Evolutionary conservation across 2,888 invertebrate species (phyloP).

Genomic region (Cantharis nigra): DNA sequence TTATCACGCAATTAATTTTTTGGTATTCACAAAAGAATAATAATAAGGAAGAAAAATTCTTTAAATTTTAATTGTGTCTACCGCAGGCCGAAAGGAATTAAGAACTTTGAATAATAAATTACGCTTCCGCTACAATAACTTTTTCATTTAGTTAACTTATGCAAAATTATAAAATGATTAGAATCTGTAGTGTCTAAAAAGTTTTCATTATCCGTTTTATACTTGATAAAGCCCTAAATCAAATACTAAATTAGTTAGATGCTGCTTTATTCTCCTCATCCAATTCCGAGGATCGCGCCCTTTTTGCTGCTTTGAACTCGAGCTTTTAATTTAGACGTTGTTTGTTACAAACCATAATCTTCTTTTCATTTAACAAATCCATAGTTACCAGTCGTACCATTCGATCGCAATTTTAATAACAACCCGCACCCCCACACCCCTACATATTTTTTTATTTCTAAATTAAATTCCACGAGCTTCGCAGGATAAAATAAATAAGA

Average conservation of each 20-base stretch:
- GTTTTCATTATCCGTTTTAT: constrained; percentile 15
- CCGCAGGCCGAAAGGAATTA: constrained; percentile 1
- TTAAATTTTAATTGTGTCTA: background rate
- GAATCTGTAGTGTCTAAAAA: constrained; percentile 9
- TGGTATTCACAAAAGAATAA: background rate
- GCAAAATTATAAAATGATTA: constrained; percentile 19
- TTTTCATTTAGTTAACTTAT: constrained; percentile 13
- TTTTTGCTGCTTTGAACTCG: constrained; percentile 25
- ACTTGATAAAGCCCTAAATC: constrained; percentile 15
- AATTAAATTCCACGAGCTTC: background rate
- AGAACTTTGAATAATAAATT: constrained; percentile 11
- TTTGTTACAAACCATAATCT: constrained; percentile 31
- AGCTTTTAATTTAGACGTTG: constrained; percentile 13
- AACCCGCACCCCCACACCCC: background rate
- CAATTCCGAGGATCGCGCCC: constrained; percentile 40
- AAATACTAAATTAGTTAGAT: constrained; percentile 34
- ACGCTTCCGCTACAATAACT: constrained; percentile 15
- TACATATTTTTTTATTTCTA: background rate
- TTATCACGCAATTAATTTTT: background rate
- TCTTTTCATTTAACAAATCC: constrained; percentile 9
- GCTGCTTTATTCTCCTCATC: constrained; percentile 37
- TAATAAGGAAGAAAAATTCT: background rate
- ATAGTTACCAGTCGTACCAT: background rate
- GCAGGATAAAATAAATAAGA: background rate
- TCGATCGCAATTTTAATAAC: background rate